phyloP scores from a whole-genome alignment of 2,888 invertebrate species.

The Helobdella robusta region DNA sequence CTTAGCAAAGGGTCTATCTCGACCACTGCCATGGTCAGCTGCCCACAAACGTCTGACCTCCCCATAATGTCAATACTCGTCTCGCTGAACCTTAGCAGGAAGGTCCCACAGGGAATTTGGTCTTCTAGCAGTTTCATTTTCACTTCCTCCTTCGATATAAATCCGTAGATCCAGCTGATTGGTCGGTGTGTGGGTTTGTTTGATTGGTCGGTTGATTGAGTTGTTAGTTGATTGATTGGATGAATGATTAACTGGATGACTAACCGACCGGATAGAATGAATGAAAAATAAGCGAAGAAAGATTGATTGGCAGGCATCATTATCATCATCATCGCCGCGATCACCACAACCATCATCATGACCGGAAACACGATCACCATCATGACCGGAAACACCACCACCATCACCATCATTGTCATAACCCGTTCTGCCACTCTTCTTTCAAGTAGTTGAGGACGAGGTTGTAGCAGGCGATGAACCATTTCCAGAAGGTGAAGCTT shows the following conservation, averaged over 20 bases:
- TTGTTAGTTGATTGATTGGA: too few relatives aligned
- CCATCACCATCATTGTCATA: conserved; percentile 6
- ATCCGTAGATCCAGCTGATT: conserved; percentile 32
- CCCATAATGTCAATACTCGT: conserved; percentile 29
- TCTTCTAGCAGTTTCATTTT: conserved; percentile 22
- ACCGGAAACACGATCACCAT: too few relatives aligned
- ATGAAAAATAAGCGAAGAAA: too few relatives aligned
- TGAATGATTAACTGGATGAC: too few relatives aligned
- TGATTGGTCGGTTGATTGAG: too few relatives aligned
- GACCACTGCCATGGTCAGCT: conserved; percentile 30
- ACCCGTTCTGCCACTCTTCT: conserved; percentile 34
- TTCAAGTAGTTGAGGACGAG: conserved; percentile 29
- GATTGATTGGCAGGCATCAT: too few relatives aligned
- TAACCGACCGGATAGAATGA: too few relatives aligned
- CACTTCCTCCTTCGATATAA: conserved; percentile 31
- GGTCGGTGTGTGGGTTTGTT: too few relatives aligned
- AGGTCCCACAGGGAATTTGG: conserved; percentile 28
- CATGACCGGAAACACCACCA: too few relatives aligned
- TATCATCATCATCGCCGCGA: too few relatives aligned
- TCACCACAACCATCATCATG: too few relatives aligned
- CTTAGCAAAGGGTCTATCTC: conserved; percentile 29
- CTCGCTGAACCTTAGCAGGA: conserved; percentile 34
- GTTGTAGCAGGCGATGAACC: conserved; percentile 33
- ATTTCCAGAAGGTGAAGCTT: conserved; percentile 34
- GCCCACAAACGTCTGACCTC: conserved; percentile 30